Conservation (phyloP, 2,888 invertebrate genomes). For the Oscheius onirici region DNA sequence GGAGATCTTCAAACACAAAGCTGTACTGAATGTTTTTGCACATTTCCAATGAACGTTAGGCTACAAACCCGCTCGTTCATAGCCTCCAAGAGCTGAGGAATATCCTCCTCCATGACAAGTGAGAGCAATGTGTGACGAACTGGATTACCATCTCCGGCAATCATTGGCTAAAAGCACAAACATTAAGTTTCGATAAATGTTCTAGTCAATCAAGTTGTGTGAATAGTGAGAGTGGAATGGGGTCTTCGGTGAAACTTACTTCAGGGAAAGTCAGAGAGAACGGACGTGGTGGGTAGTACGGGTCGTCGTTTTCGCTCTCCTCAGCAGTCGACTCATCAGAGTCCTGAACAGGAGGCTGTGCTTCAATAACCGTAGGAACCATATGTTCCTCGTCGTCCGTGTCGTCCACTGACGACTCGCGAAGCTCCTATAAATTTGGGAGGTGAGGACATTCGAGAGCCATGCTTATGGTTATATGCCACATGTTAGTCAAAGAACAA, state of each 20-base stretch:
- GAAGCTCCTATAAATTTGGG: conserved; percentile 28
- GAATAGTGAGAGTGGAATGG: not conserved
- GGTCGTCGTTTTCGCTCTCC: conserved; percentile 8
- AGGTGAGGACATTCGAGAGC: conserved; percentile 1
- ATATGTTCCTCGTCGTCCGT: not conserved
- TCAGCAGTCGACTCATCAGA: not conserved
- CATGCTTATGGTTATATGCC: conserved; percentile 20
- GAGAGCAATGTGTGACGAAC: conserved; percentile 60
- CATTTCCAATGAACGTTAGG: not conserved
- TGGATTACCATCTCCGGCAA: conserved; percentile 58
- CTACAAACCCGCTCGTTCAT: conserved; percentile 57
- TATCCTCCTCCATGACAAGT: conserved; percentile 59
- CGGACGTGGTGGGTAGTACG: not conserved
- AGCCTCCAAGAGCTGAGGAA: conserved; percentile 58
- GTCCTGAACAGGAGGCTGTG: conserved; percentile 10
- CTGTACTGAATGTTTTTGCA: conserved; percentile 40
- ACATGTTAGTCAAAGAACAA: conserved; percentile 9
- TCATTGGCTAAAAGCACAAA: conserved; percentile 39
- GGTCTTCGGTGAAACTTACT: conserved; percentile 1
- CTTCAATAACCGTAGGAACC: not conserved
- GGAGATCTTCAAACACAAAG: conserved; percentile 53
- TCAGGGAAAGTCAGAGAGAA: conserved; percentile 8
- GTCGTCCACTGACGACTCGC: conserved; percentile 33
- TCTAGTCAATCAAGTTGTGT: not conserved
- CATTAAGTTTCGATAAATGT: not conserved